Evolutionary conservation across 2,888 invertebrate species (phyloP).

Genomic region (Halictus ligatus): DNA sequence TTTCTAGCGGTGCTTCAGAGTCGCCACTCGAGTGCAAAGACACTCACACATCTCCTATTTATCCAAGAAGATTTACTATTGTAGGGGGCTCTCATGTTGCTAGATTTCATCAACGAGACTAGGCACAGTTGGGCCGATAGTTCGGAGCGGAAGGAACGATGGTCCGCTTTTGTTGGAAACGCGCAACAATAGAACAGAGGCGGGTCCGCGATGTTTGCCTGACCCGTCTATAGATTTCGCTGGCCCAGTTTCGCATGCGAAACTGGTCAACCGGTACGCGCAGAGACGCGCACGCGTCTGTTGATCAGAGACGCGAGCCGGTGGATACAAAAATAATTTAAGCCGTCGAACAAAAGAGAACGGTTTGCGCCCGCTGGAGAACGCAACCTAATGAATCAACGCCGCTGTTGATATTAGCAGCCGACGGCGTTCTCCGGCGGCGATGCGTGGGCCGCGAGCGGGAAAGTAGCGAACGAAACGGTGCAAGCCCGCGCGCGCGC

Average conservation of each 20-base stretch:
- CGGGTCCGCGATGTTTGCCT: not conserved
- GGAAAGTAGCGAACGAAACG: too few species aligned
- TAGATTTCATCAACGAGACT: not conserved
- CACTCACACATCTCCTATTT: not conserved
- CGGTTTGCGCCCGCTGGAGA: not conserved
- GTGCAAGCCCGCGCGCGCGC: too few species aligned
- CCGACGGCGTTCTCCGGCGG: constrained; percentile 26
- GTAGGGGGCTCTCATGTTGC: not conserved
- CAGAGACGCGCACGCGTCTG: not conserved
- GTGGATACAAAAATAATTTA: not conserved
- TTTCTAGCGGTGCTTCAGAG: too few species aligned
- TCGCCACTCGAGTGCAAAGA: too few species aligned
- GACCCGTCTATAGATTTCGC: not conserved
- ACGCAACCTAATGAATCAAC: not conserved
- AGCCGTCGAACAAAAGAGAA: not conserved
- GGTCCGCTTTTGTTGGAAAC: not conserved
- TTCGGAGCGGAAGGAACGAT: not conserved
- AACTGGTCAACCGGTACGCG: not conserved
- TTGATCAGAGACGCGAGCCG: not conserved
- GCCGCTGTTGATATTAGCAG: not conserved
- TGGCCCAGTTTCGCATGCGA: not conserved
- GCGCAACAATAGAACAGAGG: not conserved
- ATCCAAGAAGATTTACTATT: not conserved
- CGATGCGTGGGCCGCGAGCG: not conserved
- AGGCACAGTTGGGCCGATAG: not conserved